Evolutionary conservation across 2,113 vertebrate genomes (phyloP), one percentile per base, ranked within the genome.

Genomic region (Hydrolagus affinis): DNA sequence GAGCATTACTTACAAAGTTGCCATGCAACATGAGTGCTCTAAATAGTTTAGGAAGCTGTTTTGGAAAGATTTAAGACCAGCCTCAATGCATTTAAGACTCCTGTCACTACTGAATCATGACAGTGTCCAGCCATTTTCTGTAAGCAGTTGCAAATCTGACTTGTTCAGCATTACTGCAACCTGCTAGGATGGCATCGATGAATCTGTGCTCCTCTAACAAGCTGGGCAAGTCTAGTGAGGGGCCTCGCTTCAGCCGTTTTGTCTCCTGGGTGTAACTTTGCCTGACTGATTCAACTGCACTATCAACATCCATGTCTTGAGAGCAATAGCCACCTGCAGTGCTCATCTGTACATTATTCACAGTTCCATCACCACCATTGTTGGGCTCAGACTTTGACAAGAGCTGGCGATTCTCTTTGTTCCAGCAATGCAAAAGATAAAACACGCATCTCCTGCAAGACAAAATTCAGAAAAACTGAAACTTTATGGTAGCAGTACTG

Each of bases 181-280:
- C 89, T 71, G 94, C 93, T 87, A 98, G 89, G 60, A 96, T 86
- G 70, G 90, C 86, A 86, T 93, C 93, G 15, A 97, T 90, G 87
- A 99, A 98, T 69, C 25, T 89, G 87, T 94, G 93, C 89, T 99
- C 98, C 19, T 93, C 91, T 87, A 93, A 90, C 80, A 94, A 89
- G 87, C 87, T 91, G 74, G 91, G 68, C 60, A 86, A 89, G 70
- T 94, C 92, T 88, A 90, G 88, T 85, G 91, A 68, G 80, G 93
- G 91, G 62, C 95, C 95, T 86, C 96, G 94, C 89, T 98, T 98
- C 87, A 98, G 92, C 1, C 96, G 95, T 89, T 98, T 99, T 64
- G 89, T 96, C 94, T 96, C 94, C 90, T 95, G 95, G 70, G 90
- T 94, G 88, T 95, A 96, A 87, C 92, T 89, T 86, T 94, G 94